phyloP scores from a whole-genome alignment of 2,888 invertebrate species.

The Trichogramma dendrolimi region DNA sequence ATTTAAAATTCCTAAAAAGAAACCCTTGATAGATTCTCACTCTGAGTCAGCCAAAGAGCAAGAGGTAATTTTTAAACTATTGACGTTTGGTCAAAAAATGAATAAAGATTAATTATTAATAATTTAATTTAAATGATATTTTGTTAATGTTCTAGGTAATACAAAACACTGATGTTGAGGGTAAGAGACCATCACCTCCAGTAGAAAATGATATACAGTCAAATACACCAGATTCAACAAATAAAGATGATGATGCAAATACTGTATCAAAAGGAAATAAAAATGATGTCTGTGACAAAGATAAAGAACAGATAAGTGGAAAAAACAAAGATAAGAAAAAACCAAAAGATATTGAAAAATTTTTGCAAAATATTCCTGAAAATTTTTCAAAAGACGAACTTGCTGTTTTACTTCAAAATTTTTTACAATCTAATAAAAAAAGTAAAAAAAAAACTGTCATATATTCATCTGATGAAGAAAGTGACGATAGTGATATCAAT shows the following conservation, averaged over 20 bases:
- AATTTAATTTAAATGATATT: background rate
- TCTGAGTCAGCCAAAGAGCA: conserved; percentile 41
- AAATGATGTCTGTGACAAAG: conserved; percentile 19
- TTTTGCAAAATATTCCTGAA: conserved; percentile 29
- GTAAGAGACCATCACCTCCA: too few relatives aligned
- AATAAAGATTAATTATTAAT: background rate
- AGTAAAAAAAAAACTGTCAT: background rate
- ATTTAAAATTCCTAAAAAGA: conserved; percentile 58
- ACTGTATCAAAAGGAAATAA: conserved; percentile 12
- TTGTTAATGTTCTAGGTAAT: conserved; percentile 4
- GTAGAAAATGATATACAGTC: conserved; percentile 8
- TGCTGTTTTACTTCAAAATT: too few relatives aligned
- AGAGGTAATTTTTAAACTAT: conserved; percentile 30
- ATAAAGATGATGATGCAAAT: conserved; percentile 18
- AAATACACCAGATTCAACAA: background rate
- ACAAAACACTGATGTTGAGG: background rate
- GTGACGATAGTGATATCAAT: conserved; percentile 18
- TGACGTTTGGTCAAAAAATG: conserved; percentile 7
- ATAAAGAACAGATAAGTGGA: conserved; percentile 24
- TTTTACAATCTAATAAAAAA: too few relatives aligned
- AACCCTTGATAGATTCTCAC: conserved; percentile 37
- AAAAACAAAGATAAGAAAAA: conserved; percentile 25
- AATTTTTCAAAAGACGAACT: too few relatives aligned
- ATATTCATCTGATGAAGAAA: conserved; percentile 16
- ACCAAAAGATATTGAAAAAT: conserved; percentile 31